Evolutionary conservation across 2,888 invertebrate genomes (phyloP), one percentile per base, ranked within the genome.

Genomic region (Isotomurus palustris): DNA sequence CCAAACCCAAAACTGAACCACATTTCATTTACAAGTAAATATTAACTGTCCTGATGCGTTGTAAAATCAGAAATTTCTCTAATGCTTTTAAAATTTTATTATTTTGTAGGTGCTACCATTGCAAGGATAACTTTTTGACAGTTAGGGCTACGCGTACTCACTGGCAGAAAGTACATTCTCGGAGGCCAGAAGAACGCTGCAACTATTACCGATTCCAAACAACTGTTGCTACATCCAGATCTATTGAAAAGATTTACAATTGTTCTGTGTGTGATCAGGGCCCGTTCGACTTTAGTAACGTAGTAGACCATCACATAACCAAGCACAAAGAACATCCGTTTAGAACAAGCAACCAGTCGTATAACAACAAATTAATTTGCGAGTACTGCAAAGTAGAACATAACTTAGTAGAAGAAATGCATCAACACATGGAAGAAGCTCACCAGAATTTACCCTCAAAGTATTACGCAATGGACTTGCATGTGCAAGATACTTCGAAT

Each of bases 371-470:
- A 3, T 52, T 45, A 3, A 44, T 53, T 10, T 65, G 65, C 40
- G 51, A n/a, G 14, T 12, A 25, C 3, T 73, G 76, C 63, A 58
- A 73, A 6, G 74, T 75, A 45, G 68, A 73, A 2, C 75, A 75
- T 52, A 70, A 73, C 1, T 69, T 72, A 2, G 71, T 74, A 8
- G 67, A 64, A 0, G 73, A 73, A n/a, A 72, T 74, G 14, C 72
- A 74, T 2, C 63, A 67, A 1, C 78, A 78, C 67, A 76, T 76
- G 24, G 70, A 72, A 1, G 69, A 74, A 65, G 73, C 72, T 29
- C 78, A 78, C 60, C 75, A 45, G n/a, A 28, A 29, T n/a, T 35
- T 76, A 1, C 75, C 76, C 53, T 58, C 76, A 3, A 71, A 73
- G 2, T 60, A 72, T 17, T 71, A 72, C 8, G 38, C 27, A 22